phyloP scores from a whole-genome alignment of 1,140 invertebrate genomes.

The Chrysomallon squamiferum region DNA sequence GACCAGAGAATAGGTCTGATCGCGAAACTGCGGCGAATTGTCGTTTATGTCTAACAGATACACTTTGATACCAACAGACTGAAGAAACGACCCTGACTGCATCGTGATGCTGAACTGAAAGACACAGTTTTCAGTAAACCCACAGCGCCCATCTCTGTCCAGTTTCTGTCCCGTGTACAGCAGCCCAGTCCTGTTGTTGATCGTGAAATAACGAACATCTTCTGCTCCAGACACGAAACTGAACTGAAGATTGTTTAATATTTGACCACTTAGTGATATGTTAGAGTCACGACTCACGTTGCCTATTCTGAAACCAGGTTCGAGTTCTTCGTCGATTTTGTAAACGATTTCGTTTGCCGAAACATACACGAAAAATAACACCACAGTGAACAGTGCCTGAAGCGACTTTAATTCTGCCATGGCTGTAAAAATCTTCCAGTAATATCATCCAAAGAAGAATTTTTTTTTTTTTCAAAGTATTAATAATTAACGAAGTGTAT shows the following conservation, averaged over 20 bases:
- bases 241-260: not conserved
- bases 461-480: too few relatives aligned
- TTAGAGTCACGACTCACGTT: not conserved
- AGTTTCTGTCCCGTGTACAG: not conserved
- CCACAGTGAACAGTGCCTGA: too few relatives aligned
- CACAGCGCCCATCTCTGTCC: not conserved
- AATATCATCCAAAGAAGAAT: too few relatives aligned
- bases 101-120: not conserved
- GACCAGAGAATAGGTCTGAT: not conserved
- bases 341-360: not conserved
- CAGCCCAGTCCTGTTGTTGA: not conserved
- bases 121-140: not conserved
- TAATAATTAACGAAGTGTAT: too few relatives aligned
- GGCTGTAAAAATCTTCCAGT: too few relatives aligned
- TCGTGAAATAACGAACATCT: not conserved
- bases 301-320: not conserved
- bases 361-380: too few relatives aligned
- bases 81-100: not conserved
- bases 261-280: not conserved
- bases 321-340: not conserved
- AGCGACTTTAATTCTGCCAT: too few relatives aligned
- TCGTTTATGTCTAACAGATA: not conserved
- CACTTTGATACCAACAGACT: not conserved
- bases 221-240: not conserved
- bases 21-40: not conserved